Base-by-base conservation (phyloP, 1,140 invertebrate species). In the Zaprionus inermis region DNA sequence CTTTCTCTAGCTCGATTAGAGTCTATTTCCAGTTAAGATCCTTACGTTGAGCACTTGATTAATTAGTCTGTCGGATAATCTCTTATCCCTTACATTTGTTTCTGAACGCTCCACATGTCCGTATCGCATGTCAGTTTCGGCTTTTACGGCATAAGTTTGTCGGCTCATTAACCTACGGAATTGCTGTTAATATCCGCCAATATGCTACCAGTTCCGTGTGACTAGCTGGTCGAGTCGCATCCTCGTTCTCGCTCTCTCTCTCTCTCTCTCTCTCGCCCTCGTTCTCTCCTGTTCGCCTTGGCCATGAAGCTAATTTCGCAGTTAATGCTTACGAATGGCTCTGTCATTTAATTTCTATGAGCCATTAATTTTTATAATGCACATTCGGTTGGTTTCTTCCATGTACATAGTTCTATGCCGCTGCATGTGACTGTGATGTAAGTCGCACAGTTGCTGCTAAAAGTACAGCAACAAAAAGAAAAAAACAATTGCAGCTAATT, bases 341-440 rank as follows among this genome's bases (percentile, higher is more conserved):
- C n/a, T 77, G 72, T 72, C 84, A 72, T 88, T 89, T 88, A 72
- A 89, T 88, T 88, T 88, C 67, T 75, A 83, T 88, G 72, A 74
- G 79, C 76, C 83, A 86, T 86, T 83, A 78, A 86, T 86, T 88
- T 83, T 74, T 88, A 83, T 88, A 88, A 83, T 80, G 69, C 76
- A 58, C 60, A 78, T 75, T 75, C 60, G 55, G 71, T 86, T 59
- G 38, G 54, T 68, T 69, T 65, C 44, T 36, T 36, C 32, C 6
- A 14, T 61, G 16, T 66, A 11, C 18, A 32, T 56, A n/a, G 36
- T 10, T 30, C 22, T 52, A 38, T 46, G 36, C 34, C 71, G 44
- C 71, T 73, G 72, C 57, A 74, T 70, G 32, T 41, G 52, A 61
- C 46, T 61, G 52, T 70, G 66, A 70, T 71, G 72, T 75, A 71